Evolutionary conservation across 2,113 vertebrate species (phyloP).

Genomic region (Cinclus mexicanus): DNA sequence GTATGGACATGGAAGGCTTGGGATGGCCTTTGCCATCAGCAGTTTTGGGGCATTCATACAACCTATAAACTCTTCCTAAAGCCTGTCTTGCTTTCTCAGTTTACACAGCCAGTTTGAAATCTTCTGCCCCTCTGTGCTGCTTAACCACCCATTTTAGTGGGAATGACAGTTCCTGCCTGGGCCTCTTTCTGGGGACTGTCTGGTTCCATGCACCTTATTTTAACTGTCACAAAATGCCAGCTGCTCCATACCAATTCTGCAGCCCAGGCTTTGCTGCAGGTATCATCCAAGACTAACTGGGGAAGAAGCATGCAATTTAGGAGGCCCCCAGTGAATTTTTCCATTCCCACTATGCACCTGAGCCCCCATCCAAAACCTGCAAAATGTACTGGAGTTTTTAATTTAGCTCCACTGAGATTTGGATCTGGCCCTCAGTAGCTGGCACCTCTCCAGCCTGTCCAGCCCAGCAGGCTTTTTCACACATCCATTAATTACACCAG

Average conservation of each 20-base stretch:
- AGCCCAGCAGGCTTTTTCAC: slow-evolving; percentile 51
- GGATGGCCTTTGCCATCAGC: not conserved
- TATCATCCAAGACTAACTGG: not conserved
- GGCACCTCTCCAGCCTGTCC: slow-evolving; percentile 41
- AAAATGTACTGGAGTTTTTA: not conserved
- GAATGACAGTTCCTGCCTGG: not conserved
- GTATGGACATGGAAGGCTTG: not conserved
- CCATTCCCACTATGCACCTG: slow-evolving; percentile 26
- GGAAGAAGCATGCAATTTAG: not conserved
- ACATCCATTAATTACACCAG: slow-evolving; percentile 47
- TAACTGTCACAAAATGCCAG: not conserved
- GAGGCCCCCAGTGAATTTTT: not conserved
- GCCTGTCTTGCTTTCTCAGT: not conserved
- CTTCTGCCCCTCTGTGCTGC: not conserved
- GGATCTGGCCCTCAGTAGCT: slow-evolving; percentile 5
- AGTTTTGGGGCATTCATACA: not conserved
- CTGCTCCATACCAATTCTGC: not conserved
- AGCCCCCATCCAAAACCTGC: slow-evolving; percentile 15
- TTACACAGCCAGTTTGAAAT: not conserved
- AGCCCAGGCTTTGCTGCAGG: not conserved
- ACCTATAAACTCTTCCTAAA: not conserved
- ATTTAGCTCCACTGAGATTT: slow-evolving; percentile 21
- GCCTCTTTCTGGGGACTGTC: not conserved
- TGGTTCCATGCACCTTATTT: not conserved
- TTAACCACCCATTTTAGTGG: not conserved